Percentiles rank a stretch among this genome's conserved stretches.
Conservation (phyloP, 1,140 invertebrate genomes). For the Zaprionus inermis region DNA sequence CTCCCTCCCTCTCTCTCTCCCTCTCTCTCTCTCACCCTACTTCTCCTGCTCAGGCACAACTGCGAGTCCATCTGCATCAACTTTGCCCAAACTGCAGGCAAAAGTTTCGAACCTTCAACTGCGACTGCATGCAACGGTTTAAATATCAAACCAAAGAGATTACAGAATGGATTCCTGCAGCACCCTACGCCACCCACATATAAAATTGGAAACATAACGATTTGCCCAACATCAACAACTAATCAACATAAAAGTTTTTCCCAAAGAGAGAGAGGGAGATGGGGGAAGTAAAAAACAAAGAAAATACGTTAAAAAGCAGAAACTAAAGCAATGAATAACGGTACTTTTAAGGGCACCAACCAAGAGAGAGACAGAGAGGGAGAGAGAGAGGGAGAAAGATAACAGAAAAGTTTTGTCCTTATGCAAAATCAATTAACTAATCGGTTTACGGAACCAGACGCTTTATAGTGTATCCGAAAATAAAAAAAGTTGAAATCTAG, state of each 20-base stretch:
- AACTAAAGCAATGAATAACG: slow-evolving; percentile 7
- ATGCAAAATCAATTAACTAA: background rate
- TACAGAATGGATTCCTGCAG: background rate
- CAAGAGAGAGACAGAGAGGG: background rate
- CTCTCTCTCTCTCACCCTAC: background rate
- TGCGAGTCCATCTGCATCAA: slow-evolving; percentile 32
- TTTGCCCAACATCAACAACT: slow-evolving; percentile 24
- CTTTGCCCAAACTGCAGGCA: slow-evolving; percentile 11
- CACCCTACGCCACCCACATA: background rate
- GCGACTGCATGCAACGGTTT: slow-evolving; percentile 16
- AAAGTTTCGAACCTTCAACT: slow-evolving; percentile 17
- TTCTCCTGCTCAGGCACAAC: background rate
- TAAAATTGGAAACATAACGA: slow-evolving; percentile 7
- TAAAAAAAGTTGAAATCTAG: background rate
- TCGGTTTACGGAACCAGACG: background rate
- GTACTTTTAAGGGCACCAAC: background rate
- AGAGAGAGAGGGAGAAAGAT: background rate
- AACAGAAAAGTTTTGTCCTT: background rate
- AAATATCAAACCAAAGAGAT: slow-evolving; percentile 26
- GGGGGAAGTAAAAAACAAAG: slow-evolving; percentile 2
- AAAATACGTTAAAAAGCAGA: background rate
- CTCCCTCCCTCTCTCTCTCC: background rate
- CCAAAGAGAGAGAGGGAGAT: background rate
- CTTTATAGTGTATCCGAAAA: background rate
- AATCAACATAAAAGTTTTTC: slow-evolving; percentile 13